Evolutionary conservation across 1,140 invertebrate species (phyloP), one percentile per base, ranked within the genome.

Genomic region (Oryzaephilus surinamensis): DNA sequence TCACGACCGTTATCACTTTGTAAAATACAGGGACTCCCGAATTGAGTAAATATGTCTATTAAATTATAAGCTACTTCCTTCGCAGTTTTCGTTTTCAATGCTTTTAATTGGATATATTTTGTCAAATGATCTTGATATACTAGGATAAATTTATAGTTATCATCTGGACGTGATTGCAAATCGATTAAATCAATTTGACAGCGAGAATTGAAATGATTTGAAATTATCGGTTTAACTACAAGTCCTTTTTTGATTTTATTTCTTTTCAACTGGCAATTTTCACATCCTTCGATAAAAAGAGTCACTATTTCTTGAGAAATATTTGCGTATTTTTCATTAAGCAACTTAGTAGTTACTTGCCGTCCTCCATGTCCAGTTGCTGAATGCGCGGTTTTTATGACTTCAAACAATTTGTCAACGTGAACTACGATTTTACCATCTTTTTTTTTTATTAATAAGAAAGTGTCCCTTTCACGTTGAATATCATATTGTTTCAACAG

Each of bases 181-280:
- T 67, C 63, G 16, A 69, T 67, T 4, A 68, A 40, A 45, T 67
- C 64, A n/a, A 68, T 49, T 51, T 66, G 23, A 16, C 34, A 36
- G 5, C 10, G 12, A 26, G 10, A 16, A 14, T 26, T 36, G 11
- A 27, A 36, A 11, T 27, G 15, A 15, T 20, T 37, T 8, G 13
- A 20, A 27, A 6, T 23, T 7, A 37, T 27, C 5, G 26, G 26
- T 27, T 10, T 27, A 27, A 27, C 26, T 4, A 27, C 26, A 27
- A 27, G 4, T 6, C 12, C 26, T 13, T 27, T 27, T 27, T 27
- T 27, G 19, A 5, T 13, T 27, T 27, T 27, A n/a, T 27, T 27
- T n/a, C 12, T 5, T 27, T 27, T 27, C 5, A 27, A 11, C 12
- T 27, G 26, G n/a, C 26, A 27, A 11, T 27, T 27, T 27, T 27